Base-by-base conservation (phyloP, 1,140 invertebrate genomes). In the Elysia chlorotica region DNA sequence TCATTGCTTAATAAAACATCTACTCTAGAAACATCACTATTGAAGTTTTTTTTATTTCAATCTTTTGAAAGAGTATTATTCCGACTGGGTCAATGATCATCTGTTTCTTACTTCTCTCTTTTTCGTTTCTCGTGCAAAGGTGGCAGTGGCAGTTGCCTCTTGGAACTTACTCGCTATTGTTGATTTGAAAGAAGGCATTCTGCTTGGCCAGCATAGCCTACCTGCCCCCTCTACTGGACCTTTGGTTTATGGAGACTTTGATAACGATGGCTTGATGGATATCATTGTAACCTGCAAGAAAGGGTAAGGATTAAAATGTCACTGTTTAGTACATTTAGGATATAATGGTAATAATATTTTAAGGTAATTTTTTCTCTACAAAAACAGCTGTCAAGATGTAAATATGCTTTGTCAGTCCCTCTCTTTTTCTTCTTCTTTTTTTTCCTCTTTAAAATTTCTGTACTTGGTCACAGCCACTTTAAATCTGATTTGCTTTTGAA, bases 181-280 rank as follows among this genome's bases (percentile, higher is more conserved):
- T n/a, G 79, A 80, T 57, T 66, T 83, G 21, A 69, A 67, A 31
- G 76, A 79, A 30, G 81, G 81, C 2, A 74, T 76, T 4, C n/a
- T 81, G 25, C 61, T 83, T 23, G 79, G 78, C 5, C 76, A 78
- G 30, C 81, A 81, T 56, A 76, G 76, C 2, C 74, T 83, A 53
- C 81, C 81, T 35, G 77, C 80, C 19, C 75, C 75, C 36, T 74
- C 80, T 2, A 78, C 76, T 19, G 74, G 78, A 67, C 74, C 77
- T 0, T 78, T 82, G 28, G 79, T 81, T 19, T 79, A 79, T 35
- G 83, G 83, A 2, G 82, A 84, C 69, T 84, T 84, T 74, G 80
- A 84, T 62, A 83, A 83, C 57, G 83, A 84, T 73, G 81, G 81
- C 21, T 36, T 78, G 2, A 78, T 76, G 37, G 81, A 83, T 61